These are phyloP conservation scores for Atethmia centrago DNA, from an alignment of 2,888 invertebrate species.

Conservation along the genomic window DNA sequence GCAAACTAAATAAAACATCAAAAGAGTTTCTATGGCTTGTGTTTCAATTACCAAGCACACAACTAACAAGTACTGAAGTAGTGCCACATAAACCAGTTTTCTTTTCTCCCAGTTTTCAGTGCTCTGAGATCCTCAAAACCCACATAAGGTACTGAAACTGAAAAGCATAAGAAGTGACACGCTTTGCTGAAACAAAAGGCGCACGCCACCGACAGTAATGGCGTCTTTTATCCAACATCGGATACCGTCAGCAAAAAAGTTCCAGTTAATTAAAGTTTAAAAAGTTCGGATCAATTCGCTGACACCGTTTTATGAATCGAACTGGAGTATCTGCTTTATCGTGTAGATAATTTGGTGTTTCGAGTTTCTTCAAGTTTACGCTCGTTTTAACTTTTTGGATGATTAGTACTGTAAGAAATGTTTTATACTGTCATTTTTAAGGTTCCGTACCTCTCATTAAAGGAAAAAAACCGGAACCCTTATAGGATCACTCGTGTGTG, in stretches of 20 bases:
- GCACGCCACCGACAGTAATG: constrained; percentile 67
- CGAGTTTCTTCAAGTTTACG: constrained; percentile 7
- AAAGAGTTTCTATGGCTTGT: too few relatives aligned
- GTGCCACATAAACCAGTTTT: constrained; percentile 7
- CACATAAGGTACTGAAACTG: constrained; percentile 52
- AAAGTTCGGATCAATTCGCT: constrained; percentile 57
- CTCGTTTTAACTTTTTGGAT: constrained; percentile 23
- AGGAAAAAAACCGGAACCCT: too few relatives aligned
- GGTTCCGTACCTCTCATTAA: too few relatives aligned
- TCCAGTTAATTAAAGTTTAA: constrained; percentile 60
- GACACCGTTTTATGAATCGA: constrained; percentile 44
- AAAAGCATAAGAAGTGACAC: constrained; percentile 67
- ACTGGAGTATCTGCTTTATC: constrained; percentile 45
- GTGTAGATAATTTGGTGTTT: constrained; percentile 51
- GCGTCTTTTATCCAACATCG: constrained; percentile 67
- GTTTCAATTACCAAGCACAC: background rate
- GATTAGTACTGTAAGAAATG: constrained; percentile 8
- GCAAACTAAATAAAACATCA: too few relatives aligned
- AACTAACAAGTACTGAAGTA: background rate
- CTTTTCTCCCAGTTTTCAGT: constrained; percentile 21
- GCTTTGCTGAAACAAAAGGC: constrained; percentile 66
- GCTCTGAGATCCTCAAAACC: constrained; percentile 46
- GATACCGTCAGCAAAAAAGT: constrained; percentile 67
- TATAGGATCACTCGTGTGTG: too few relatives aligned
- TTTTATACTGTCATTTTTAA: background rate